Base-by-base conservation (phyloP, 64 coral and sea anemone species). In the Stichodactyla mertensii region DNA sequence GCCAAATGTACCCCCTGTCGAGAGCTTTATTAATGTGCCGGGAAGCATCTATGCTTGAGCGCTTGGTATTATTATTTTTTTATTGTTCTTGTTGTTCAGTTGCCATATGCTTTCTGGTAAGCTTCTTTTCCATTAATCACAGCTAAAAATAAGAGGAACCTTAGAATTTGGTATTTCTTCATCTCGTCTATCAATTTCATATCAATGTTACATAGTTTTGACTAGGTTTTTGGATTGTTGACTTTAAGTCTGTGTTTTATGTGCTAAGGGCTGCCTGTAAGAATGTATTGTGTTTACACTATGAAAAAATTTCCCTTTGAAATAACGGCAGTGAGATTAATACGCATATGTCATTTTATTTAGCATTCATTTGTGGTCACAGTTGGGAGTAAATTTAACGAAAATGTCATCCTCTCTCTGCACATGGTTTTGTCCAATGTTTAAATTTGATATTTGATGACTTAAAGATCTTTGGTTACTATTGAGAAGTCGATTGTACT, bases 1-100 rank as follows among this genome's bases (percentile, higher is more conserved):
- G 1, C 28, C 78, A 81, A 81, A 81, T 52, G n/a, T 81, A 55
- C 78, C 78, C 78, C 78, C 78, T 81, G 78, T 81, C 51, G 78
- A 81, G 78, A 6, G 12, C 51, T 81, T 81, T 81, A 81, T 81
- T 81, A 81, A 81, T 52, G 16, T 16, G n/a, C 78, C 15, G 51
- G 26, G n/a, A 81, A 81, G 78, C 13, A 28, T 45, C 36, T 81
- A 52, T 81, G 53, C 51, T 74, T 31, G 22, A 74, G 4, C 69
- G 69, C 24, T 74, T 23, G 1, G 22, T 74, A 11, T 74, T 74
- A 74, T 74, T 74, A 26, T 74, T 27, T 74, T 74, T 74, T 74
- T 23, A 11, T 74, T 74, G 69, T 74, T 23, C 69, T 12, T 74
- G 69, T 74, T 74, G 22, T 74, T 74, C 69, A 74, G 26, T 28